phyloP scores from a whole-genome alignment of 1,140 invertebrate genomes.

The Globodera rostochiensis region DNA sequence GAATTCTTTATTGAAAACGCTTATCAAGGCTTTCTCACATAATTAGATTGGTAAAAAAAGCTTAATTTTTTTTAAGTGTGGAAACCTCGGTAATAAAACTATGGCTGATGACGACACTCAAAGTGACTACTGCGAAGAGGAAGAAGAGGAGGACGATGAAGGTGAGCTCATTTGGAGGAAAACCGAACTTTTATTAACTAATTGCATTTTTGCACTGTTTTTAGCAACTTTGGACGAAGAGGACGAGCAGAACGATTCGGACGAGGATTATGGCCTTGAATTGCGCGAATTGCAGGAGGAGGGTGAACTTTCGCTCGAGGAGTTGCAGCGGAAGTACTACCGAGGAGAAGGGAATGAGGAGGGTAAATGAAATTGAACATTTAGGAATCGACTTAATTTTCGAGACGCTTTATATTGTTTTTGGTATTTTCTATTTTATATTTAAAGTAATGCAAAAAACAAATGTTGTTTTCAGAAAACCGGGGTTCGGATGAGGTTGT shows the following conservation, averaged over 20 bases:
- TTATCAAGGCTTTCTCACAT: no score
- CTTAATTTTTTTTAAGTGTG: no score
- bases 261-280: slow-evolving; percentile 31
- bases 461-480: not conserved
- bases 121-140: slow-evolving; percentile 24
- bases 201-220: not conserved
- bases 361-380: not conserved
- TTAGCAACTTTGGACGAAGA: slow-evolving; percentile 34
- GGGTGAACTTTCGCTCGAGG: slow-evolving; percentile 10
- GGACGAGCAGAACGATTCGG: slow-evolving; percentile 24
- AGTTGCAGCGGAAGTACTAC: slow-evolving; percentile 27
- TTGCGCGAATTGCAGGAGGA: slow-evolving; percentile 23
- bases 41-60: no score
- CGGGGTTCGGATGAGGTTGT: not conserved
- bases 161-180: slow-evolving; percentile 6
- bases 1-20: no score
- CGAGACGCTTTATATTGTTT: no score
- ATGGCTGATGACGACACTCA: slow-evolving; percentile 20
- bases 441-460: not conserved
- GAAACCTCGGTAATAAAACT: not conserved
- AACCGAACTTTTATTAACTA: not conserved
- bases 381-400: not conserved
- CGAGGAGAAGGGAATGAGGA: not conserved
- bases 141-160: slow-evolving; percentile 29
- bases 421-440: no score